Conservation (phyloP, 2,113 vertebrate genomes). For the Willisornis vidua region DNA sequence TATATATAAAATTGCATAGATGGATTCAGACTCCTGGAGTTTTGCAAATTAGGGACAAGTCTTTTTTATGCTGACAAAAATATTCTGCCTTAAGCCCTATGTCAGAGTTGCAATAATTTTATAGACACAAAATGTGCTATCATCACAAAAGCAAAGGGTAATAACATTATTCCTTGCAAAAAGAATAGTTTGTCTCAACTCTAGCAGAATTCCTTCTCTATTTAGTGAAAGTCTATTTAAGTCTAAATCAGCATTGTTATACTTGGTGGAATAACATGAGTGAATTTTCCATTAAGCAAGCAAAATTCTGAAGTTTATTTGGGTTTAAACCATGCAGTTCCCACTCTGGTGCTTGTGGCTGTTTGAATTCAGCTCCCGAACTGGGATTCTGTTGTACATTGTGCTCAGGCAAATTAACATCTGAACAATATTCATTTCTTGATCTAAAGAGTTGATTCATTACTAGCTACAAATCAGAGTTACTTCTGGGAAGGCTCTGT, state of each 20-base stretch:
- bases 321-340: neutral
- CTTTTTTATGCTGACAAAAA: neutral
- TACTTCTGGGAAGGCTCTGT: neutral
- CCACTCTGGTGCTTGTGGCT: neutral
- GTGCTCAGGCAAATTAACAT: neutral
- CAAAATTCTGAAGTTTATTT: neutral
- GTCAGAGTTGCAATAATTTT: neutral
- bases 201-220: neutral
- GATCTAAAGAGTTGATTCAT: neutral
- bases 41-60: neutral
- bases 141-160: neutral
- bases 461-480: neutral
- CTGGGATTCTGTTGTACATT: neutral
- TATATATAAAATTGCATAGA: neutral
- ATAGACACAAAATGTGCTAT: neutral
- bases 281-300: neutral
- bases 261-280: neutral
- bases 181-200: neutral
- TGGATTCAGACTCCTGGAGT: neutral
- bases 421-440: neutral
- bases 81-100: neutral
- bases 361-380: neutral
- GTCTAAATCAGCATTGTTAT: neutral
- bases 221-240: neutral
- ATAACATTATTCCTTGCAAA: neutral